Base-by-base conservation (phyloP, 2,797 vertebrate species). In the Nannoperca australis region DNA sequence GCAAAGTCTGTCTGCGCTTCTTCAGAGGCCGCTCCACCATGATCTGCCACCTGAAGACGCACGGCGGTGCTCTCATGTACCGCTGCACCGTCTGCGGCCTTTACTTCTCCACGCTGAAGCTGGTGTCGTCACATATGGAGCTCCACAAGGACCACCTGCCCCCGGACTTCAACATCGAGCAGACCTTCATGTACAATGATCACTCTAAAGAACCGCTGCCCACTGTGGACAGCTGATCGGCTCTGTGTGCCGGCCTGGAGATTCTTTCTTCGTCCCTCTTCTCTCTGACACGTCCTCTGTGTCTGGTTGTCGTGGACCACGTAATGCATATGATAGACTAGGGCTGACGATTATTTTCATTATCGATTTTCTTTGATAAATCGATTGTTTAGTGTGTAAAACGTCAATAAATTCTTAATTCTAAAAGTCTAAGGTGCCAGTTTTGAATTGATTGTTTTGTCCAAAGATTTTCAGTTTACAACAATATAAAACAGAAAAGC, bases 141-240 rank as follows among this genome's bases (percentile, higher is more conserved):
- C 95, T 97, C 54, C 98, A 99, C 92, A 97, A 97, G 67, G 98
- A 97, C 92, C 97, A 97, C 86, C 95, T 99, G 24, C 97, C 97
- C 0, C 95, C 97, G 0, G 97, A 98, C 93, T 99, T 99, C 89
- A 98, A 97, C 95, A 98, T 99, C 12, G 98, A 99, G 74, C 97
- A 99, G 94, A 99, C 98, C 75, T 99, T 99, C 92, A 99, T 99
- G 98, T 99, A 99, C 94, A 98, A 97, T 40, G 97, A 99, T 81
- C 98, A 98, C 91, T 98, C 98, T 77, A 99, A 99, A 95, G 98
- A 99, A 11, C 93, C 96, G 0, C 96, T 97, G 72, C 96, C 97
- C 45, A 84, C 89, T 20, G 47, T 93, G 1, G 97, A 98, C 76
- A 92, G 95, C 93, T 98, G 97, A 99, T n/a, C 2, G 5, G 5